These are phyloP conservation scores for Antigone vipio DNA, from an alignment of 2,113 vertebrate genomes.

Conservation along the genomic window DNA sequence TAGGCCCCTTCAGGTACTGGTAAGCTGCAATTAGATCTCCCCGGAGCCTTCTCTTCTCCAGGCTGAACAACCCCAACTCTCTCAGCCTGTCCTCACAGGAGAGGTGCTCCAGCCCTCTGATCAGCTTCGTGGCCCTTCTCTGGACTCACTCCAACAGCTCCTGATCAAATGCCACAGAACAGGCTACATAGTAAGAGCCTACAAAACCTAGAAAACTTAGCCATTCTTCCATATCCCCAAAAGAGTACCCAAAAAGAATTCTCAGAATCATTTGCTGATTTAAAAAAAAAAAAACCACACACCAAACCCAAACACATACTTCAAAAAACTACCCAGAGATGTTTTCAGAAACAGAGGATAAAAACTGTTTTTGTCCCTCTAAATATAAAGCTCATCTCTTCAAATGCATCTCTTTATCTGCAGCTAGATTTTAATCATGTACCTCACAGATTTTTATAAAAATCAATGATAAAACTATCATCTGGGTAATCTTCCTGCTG, in stretches of 20 bases:
- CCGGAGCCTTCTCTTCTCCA: no score
- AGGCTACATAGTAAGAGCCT: neutral
- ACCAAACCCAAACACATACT: neutral
- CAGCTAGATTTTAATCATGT: neutral
- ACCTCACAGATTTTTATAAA: neutral
- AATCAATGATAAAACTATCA: slow-evolving; percentile 28
- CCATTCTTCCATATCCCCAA: neutral
- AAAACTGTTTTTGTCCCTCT: neutral
- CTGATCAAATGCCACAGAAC: neutral
- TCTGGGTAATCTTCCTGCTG: slow-evolving; percentile 12
- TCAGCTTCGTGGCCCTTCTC: no score
- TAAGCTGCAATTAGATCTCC: no score
- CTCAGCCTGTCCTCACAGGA: no score
- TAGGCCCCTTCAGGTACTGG: no score
- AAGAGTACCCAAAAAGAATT: neutral
- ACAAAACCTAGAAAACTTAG: neutral
- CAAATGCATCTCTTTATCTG: neutral
- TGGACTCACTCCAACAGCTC: neutral
- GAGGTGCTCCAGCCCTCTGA: no score
- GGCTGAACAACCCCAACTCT: no score
- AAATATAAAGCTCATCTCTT: neutral
- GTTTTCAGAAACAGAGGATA: neutral
- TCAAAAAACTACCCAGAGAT: neutral
- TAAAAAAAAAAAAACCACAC: neutral
- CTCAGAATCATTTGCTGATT: neutral